These are phyloP conservation scores for Eupithecia tripunctaria DNA, from an alignment of 2,888 invertebrate genomes.

Conservation along the genomic window DNA sequence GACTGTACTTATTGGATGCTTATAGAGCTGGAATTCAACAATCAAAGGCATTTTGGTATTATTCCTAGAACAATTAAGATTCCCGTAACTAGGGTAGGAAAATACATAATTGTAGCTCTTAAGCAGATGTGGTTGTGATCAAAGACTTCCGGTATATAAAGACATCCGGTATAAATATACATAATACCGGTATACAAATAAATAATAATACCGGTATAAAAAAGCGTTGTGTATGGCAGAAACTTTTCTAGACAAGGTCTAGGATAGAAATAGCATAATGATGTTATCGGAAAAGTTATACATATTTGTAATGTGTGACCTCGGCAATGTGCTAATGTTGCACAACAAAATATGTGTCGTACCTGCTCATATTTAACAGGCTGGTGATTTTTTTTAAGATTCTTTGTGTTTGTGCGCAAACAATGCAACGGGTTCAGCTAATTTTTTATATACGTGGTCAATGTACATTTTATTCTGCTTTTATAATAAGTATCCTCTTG, in stretches of 20 bases:
- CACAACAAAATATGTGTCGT: background rate
- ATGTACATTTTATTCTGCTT: too few relatives aligned
- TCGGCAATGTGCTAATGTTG: background rate
- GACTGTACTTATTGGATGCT: slow-evolving; percentile 65
- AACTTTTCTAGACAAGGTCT: background rate
- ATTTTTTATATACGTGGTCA: too few relatives aligned
- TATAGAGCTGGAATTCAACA: slow-evolving; percentile 54
- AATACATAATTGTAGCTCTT: background rate
- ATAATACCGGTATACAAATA: too few relatives aligned
- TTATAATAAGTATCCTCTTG: too few relatives aligned
- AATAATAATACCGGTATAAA: background rate
- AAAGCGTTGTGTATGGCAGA: background rate
- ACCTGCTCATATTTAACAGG: background rate
- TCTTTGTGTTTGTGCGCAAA: background rate
- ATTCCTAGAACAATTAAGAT: too few relatives aligned
- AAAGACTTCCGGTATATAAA: too few relatives aligned
- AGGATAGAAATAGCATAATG: background rate
- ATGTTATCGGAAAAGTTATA: too few relatives aligned
- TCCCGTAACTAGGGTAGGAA: background rate
- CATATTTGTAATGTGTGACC: background rate
- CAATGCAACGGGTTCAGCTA: too few relatives aligned
- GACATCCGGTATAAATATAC: too few relatives aligned
- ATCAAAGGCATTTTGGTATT: background rate
- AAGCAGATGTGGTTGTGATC: background rate
- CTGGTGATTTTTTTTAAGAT: background rate